Percentiles rank a stretch among this genome's conserved stretches.
These are phyloP conservation scores for Ernsta delagoae DNA, from an alignment of 2,888 invertebrate species.

Conservation along the genomic window DNA sequence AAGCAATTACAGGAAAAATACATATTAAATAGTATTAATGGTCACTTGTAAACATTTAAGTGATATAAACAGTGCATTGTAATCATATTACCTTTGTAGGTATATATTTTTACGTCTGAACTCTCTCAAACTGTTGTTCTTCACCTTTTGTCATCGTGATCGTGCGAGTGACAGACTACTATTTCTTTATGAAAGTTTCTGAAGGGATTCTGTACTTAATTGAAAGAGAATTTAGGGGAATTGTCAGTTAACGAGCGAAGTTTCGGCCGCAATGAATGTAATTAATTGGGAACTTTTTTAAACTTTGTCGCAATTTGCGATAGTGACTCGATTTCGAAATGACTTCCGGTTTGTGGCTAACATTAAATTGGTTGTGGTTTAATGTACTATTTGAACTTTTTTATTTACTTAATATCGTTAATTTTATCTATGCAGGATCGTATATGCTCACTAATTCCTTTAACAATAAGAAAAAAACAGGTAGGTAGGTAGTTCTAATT, in stretches of 20 bases:
- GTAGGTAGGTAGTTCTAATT: no score
- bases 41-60: no score
- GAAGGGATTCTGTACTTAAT: conserved; percentile 75
- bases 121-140: conserved; percentile 12
- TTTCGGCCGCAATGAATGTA: conserved; percentile 79
- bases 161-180: conserved; percentile 72
- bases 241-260: conserved; percentile 77
- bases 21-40: no score
- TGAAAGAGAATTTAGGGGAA: conserved; percentile 75
- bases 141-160: conserved; percentile 40
- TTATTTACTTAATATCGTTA: no score
- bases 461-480: no score
- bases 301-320: conserved; percentile 56
- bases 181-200: conserved; percentile 68
- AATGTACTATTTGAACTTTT: neutral
- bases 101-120: neutral
- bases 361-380: neutral
- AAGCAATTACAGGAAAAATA: no score
- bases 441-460: no score
- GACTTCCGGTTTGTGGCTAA: conserved; percentile 15
- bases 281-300: conserved; percentile 73
- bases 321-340: conserved; percentile 48
- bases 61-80: no score
- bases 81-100: no score
- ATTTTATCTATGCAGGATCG: no score